Evolutionary conservation across 2,888 invertebrate species (phyloP), one percentile per base, ranked within the genome.

Genomic region (Netelia virgata): DNA sequence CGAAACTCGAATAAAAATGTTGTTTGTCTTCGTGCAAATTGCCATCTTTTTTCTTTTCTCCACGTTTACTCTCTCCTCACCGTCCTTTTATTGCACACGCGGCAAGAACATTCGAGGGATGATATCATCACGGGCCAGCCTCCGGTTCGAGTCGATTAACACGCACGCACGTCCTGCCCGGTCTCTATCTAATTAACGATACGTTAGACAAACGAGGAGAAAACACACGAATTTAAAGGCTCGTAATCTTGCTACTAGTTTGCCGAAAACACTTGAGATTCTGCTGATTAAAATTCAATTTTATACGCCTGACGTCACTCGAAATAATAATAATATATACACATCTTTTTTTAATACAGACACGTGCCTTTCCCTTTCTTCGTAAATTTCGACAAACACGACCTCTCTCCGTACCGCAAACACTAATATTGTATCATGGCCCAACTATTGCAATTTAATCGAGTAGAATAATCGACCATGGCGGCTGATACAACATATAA

Each of bases 281-380:
- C 18, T 57, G 28, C 2, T 11, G 5, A 57, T 28, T 36, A 16
- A 70, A 53, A 9, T 20, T 20, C 41, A 41, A 41, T 59, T 72
- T 72, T 57, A 57, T 57, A 72, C 23, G 16, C 3, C 3, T 70
- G 70, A 70, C 70, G 57, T 70, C 57, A 57, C 20, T 47, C 47
- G 11, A 14, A 9, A 18, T 18, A 57, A 18, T 10, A 57, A 57
- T 16, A 57, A 57, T 6, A 57, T 6, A 36, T 36, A 36, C n/a
- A 36, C 8, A 36, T 36, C 6, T 36, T 36, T 36, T 36, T 36
- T 36, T 50, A 8, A 69, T 28, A n/a, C 23, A 68, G 14, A 3
- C 41, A 53, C 50, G 18, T 41, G 36, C 36, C 57, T 57, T 57
- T 57, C n/a, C 18, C 1, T 18, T 57, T 57, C 16, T 57, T 18